Evolutionary conservation across 2,113 vertebrate species (phyloP).

Genomic region (Aepyceros melampus): DNA sequence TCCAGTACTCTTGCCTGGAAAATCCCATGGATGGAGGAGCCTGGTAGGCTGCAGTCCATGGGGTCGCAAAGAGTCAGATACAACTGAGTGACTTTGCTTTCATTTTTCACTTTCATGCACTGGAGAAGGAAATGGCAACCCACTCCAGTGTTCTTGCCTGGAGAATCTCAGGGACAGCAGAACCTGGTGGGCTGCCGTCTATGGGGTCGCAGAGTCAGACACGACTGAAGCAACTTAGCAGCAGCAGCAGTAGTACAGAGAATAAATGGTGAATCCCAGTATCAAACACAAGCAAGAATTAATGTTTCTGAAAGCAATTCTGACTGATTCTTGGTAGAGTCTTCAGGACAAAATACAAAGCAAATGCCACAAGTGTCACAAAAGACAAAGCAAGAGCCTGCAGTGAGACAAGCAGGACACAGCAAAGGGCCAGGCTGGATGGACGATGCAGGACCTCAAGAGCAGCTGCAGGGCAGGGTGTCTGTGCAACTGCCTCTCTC

Average conservation of each 20-base stretch:
- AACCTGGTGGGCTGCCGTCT: background rate
- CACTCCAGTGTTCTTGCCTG: background rate
- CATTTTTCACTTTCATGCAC: too few relatives aligned
- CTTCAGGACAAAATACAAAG: background rate
- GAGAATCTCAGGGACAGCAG: background rate
- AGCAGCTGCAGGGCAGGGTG: fast-evolving
- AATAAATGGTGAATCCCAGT: background rate
- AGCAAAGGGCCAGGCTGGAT: fast-evolving
- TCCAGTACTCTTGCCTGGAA: background rate
- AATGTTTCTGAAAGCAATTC: background rate
- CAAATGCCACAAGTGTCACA: background rate
- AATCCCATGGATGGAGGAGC: background rate
- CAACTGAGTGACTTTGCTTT: too few relatives aligned
- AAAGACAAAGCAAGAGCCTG: background rate
- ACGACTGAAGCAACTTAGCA: background rate
- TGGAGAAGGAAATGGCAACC: background rate
- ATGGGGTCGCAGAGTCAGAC: background rate
- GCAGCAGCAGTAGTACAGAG: background rate
- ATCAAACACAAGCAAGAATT: background rate
- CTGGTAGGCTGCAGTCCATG: too few relatives aligned
- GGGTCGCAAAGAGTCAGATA: too few relatives aligned
- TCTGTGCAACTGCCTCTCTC: fast-evolving
- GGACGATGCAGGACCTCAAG: background rate
- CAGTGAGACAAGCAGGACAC: background rate
- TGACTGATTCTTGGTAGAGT: background rate